Conservation (phyloP, 2,888 invertebrate species). For the Caradrina clavipalpis region DNA sequence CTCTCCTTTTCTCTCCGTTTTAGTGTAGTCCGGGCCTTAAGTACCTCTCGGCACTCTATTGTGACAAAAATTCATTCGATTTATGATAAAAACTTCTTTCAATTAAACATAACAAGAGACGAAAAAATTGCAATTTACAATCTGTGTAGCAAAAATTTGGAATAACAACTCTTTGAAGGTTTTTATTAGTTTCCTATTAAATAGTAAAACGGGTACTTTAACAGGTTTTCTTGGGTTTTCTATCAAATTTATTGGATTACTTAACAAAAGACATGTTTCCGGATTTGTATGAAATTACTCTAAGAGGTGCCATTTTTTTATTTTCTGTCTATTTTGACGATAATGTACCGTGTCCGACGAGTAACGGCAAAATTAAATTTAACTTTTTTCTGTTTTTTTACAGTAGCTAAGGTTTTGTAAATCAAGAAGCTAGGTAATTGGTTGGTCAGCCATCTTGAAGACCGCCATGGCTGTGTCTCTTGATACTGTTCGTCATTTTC, state of each 20-base stretch:
- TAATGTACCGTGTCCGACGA: background rate
- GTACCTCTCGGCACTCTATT: slow-evolving; percentile 19
- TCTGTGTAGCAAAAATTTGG: slow-evolving; percentile 4
- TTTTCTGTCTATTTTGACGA: background rate
- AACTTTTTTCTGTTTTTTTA: background rate
- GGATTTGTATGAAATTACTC: background rate
- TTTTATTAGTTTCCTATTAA: slow-evolving; percentile 34
- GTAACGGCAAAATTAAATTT: slow-evolving; percentile 4
- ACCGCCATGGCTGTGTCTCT: too few species aligned
- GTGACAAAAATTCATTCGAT: slow-evolving; percentile 39
- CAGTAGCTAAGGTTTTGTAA: background rate
- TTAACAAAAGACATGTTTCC: slow-evolving; percentile 7
- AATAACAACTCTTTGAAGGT: background rate
- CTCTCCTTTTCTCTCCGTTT: too few species aligned
- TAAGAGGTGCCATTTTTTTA: background rate
- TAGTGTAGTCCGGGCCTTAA: background rate
- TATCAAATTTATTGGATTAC: slow-evolving; percentile 12
- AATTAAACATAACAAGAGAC: slow-evolving; percentile 41
- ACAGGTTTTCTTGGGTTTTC: slow-evolving; percentile 19
- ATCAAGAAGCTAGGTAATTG: background rate
- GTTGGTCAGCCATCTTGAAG: background rate
- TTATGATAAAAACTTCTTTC: slow-evolving; percentile 49
- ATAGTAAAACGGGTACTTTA: slow-evolving; percentile 26
- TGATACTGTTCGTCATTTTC: background rate
- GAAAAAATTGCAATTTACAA: slow-evolving; percentile 32